These are phyloP conservation scores for Porites lutea DNA, from an alignment of 64 coral and sea anemone species.

Conservation along the genomic window DNA sequence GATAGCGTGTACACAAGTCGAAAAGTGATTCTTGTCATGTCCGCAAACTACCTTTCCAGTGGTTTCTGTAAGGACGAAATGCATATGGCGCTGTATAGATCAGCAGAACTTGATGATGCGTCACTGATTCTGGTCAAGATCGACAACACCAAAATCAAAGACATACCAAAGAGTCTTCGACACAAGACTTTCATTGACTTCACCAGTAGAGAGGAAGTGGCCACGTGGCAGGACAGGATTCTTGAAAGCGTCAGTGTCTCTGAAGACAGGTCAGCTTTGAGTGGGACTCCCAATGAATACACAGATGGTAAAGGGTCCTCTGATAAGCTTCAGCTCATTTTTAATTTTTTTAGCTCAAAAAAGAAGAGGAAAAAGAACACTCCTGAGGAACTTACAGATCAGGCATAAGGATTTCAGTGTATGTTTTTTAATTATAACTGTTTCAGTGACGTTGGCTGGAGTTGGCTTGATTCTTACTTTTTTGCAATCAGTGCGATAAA, in stretches of 20 bases:
- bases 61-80: slow-evolving; percentile 55
- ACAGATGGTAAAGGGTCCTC: background rate
- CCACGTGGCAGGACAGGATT: slow-evolving; percentile 6
- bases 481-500: no score
- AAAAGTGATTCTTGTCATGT: slow-evolving; percentile 55
- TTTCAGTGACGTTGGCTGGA: no score
- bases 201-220: slow-evolving; percentile 17
- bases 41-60: slow-evolving; percentile 47
- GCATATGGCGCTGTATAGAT: slow-evolving; percentile 48
- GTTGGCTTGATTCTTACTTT: no score
- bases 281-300: background rate
- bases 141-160: background rate
- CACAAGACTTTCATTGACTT: slow-evolving; percentile 44
- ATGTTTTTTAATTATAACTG: no score
- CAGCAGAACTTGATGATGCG: background rate
- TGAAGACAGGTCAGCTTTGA: background rate
- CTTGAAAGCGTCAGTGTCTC: background rate
- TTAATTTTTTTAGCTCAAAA: background rate
- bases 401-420: background rate
- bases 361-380: background rate
- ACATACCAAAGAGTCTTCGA: slow-evolving; percentile 13
- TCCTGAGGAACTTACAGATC: background rate
- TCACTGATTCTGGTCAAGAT: slow-evolving; percentile 46
- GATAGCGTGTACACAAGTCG: slow-evolving; percentile 68
- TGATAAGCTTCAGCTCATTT: background rate